Evolutionary conservation across 2,888 invertebrate genomes (phyloP).

Genomic region (Physocephala rufipes): DNA sequence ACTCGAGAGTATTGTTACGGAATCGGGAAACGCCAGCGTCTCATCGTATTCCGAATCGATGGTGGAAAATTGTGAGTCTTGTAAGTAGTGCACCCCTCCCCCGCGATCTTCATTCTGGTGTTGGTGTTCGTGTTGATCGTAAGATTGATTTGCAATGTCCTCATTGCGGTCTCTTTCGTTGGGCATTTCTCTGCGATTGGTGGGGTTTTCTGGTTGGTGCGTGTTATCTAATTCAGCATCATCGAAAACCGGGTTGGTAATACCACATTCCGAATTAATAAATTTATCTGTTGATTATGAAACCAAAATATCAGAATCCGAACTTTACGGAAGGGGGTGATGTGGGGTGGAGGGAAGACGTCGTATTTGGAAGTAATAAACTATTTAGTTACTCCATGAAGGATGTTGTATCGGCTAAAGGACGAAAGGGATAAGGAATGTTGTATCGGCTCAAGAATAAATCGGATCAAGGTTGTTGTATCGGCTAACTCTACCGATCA

Average conservation of each 20-base stretch:
- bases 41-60: constrained; percentile 83
- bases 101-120: constrained; percentile 39
- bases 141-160: constrained; percentile 20
- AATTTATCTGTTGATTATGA: constrained; percentile 46
- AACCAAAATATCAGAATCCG: not conserved
- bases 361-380: not conserved
- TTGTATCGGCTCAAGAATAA: too few relatives aligned
- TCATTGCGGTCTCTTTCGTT: constrained; percentile 34
- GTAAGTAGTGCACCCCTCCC: constrained; percentile 63
- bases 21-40: constrained; percentile 79
- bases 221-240: constrained; percentile 53
- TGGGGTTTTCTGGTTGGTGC: not conserved
- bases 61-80: constrained; percentile 68
- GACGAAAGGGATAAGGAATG: too few relatives aligned
- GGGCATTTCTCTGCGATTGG: constrained; percentile 42
- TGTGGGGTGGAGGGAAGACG: not conserved
- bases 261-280: constrained; percentile 49
- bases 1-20: constrained; percentile 73
- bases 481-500: too few relatives aligned
- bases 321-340: not conserved
- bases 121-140: constrained; percentile 35
- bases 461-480: too few relatives aligned
- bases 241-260: constrained; percentile 50
- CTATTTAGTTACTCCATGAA: too few relatives aligned
- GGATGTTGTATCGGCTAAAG: too few relatives aligned